These are phyloP conservation scores for Nettapus auritus DNA, from an alignment of 2,113 vertebrate species.

Conservation along the genomic window DNA sequence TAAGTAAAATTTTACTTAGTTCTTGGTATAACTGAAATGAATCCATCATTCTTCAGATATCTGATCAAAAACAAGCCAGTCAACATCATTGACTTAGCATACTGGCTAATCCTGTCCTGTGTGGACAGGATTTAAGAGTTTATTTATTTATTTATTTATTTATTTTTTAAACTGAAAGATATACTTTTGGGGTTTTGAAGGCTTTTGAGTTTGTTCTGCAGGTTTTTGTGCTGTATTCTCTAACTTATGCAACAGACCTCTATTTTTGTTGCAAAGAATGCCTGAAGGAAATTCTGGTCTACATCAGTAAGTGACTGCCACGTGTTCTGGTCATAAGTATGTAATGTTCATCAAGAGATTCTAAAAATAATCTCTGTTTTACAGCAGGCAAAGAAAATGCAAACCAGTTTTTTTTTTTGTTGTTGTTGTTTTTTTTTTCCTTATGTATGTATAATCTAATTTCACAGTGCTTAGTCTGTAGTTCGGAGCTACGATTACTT, in stretches of 20 bases:
- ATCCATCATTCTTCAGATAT: neutral
- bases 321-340: neutral
- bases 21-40: neutral
- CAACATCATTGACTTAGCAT: neutral
- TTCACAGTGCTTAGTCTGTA: neutral
- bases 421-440: no score
- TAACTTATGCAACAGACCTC: neutral
- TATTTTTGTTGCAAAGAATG: neutral
- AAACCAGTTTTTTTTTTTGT: neutral
- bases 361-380: neutral
- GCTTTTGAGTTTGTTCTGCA: neutral
- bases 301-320: neutral
- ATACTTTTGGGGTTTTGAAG: neutral
- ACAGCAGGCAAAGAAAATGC: neutral
- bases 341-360: neutral
- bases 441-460: neutral
- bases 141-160: neutral
- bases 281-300: neutral
- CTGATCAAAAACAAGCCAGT: neutral
- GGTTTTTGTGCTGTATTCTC: neutral
- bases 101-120: neutral
- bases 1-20: neutral
- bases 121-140: neutral
- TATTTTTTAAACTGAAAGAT: neutral
- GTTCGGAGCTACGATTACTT: neutral